Conservation (phyloP, 2,888 invertebrate genomes). For the Drosophila kanekoi region DNA sequence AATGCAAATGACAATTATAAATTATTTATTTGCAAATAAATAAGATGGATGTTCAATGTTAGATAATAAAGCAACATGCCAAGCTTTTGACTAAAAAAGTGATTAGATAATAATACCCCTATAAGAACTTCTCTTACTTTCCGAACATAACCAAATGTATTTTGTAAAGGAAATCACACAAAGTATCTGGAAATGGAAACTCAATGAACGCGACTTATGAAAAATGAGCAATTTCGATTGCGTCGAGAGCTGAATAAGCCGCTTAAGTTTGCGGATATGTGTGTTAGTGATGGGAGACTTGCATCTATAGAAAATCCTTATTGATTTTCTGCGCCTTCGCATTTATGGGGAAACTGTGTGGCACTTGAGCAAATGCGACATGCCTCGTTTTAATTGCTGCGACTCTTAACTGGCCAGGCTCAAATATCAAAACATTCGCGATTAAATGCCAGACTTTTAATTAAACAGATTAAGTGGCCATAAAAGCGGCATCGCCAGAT, state of each 20-base stretch:
- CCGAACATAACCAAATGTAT: neutral
- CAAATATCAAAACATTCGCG: slow-evolving; percentile 50
- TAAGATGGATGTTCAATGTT: too few relatives aligned
- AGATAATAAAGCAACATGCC: too few relatives aligned
- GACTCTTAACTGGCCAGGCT: slow-evolving; percentile 6
- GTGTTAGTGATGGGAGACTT: neutral
- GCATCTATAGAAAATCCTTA: slow-evolving; percentile 19
- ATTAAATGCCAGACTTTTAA: slow-evolving; percentile 65
- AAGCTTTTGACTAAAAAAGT: too few relatives aligned
- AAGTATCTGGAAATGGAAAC: neutral
- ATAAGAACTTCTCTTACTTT: too few relatives aligned
- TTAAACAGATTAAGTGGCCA: slow-evolving; percentile 69
- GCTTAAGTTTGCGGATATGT: slow-evolving; percentile 4
- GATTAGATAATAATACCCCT: too few relatives aligned
- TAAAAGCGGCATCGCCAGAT: slow-evolving; percentile 40
- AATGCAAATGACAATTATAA: too few relatives aligned
- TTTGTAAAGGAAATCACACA: neutral
- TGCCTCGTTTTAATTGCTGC: slow-evolving; percentile 24
- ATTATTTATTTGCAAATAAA: too few relatives aligned
- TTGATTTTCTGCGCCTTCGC: slow-evolving; percentile 34
- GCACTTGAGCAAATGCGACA: slow-evolving; percentile 4
- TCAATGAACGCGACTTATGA: slow-evolving; percentile 1
- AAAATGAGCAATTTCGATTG: neutral
- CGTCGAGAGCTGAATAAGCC: slow-evolving; percentile 9
- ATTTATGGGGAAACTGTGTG: slow-evolving; percentile 1